Conservation (phyloP, 2,113 vertebrate species). For the Paracanthobrama guichenoti region DNA sequence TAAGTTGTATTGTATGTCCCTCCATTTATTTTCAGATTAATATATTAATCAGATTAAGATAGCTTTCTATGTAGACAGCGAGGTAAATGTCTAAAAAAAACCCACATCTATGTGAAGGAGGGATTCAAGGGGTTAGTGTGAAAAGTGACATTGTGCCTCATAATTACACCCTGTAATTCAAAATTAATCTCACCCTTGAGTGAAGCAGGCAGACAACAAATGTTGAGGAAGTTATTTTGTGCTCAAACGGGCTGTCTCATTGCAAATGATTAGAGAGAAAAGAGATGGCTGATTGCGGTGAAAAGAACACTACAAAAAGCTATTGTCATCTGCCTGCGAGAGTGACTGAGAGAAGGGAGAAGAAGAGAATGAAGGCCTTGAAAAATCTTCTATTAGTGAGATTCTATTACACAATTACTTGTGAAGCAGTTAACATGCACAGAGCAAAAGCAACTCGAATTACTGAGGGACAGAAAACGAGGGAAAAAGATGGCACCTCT, state of each 20-base stretch:
- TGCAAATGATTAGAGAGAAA: slow-evolving; percentile 45
- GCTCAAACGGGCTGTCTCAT: slow-evolving; percentile 43
- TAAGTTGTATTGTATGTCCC: background rate
- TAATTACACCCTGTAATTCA: slow-evolving; percentile 40
- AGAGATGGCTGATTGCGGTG: slow-evolving; percentile 36
- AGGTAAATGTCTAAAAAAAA: background rate
- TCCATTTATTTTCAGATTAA: background rate
- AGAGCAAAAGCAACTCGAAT: slow-evolving; percentile 34
- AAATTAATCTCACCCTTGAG: slow-evolving; percentile 44
- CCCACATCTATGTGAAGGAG: background rate
- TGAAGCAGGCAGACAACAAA: slow-evolving; percentile 43
- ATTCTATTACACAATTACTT: slow-evolving; percentile 48
- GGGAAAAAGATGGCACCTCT: slow-evolving; percentile 39
- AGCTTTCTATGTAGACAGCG: background rate
- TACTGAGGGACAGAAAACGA: slow-evolving; percentile 25
- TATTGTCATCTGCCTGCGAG: slow-evolving; percentile 43
- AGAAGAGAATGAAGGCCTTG: slow-evolving; percentile 32
- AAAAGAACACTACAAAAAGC: slow-evolving; percentile 37
- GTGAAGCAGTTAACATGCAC: slow-evolving; percentile 40
- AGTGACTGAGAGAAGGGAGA: slow-evolving; percentile 29
- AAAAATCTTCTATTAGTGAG: slow-evolving; percentile 44
- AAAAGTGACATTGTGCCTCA: slow-evolving; percentile 8
- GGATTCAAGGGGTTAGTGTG: background rate
- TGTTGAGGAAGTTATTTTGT: slow-evolving; percentile 43
- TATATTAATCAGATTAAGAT: too few species aligned